A percentile compares a stretch with the other conserved stretches of the same genome.
These are phyloP conservation scores for Cheilosia impressa DNA, from an alignment of 2,888 invertebrate genomes.

Conservation along the genomic window DNA sequence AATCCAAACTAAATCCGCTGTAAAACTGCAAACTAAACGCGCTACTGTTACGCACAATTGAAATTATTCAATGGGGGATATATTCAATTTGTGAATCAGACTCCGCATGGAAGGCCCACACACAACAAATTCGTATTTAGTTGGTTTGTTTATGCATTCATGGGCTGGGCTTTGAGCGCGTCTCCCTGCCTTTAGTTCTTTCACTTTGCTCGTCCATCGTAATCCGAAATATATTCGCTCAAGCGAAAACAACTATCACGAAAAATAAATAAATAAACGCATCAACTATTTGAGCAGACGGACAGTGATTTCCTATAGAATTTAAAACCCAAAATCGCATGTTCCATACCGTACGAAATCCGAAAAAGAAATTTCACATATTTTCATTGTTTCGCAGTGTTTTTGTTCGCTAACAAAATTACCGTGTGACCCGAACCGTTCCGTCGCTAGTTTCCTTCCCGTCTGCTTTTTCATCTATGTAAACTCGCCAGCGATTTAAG, in stretches of 20 bases:
- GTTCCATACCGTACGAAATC: conserved; percentile 21
- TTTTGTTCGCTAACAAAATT: conserved; percentile 46
- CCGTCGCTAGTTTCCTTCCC: conserved; percentile 25
- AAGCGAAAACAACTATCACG: neutral
- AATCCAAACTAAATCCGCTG: conserved; percentile 20
- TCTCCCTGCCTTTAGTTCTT: conserved; percentile 56
- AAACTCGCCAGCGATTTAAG: conserved; percentile 18
- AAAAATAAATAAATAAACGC: neutral
- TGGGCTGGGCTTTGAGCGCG: conserved; percentile 69
- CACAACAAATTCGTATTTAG: conserved; percentile 64
- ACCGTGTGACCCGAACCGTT: conserved; percentile 59
- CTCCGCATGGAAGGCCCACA: conserved; percentile 70
- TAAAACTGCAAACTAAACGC: conserved; percentile 66
- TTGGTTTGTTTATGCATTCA: conserved; percentile 72
- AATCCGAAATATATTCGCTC: neutral
- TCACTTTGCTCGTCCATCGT: conserved; percentile 18
- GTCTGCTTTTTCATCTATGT: conserved; percentile 50
- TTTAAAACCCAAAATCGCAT: neutral
- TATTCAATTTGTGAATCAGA: conserved; percentile 75
- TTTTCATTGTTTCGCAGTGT: conserved; percentile 28
- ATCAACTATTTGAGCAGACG: neutral
- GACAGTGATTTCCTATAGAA: neutral
- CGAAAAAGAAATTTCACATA: conserved; percentile 42
- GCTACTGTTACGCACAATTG: conserved; percentile 70
- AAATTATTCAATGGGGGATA: conserved; percentile 73